These are phyloP conservation scores for Corythaixoides concolor DNA, from an alignment of 2,113 vertebrate genomes.

Conservation along the genomic window DNA sequence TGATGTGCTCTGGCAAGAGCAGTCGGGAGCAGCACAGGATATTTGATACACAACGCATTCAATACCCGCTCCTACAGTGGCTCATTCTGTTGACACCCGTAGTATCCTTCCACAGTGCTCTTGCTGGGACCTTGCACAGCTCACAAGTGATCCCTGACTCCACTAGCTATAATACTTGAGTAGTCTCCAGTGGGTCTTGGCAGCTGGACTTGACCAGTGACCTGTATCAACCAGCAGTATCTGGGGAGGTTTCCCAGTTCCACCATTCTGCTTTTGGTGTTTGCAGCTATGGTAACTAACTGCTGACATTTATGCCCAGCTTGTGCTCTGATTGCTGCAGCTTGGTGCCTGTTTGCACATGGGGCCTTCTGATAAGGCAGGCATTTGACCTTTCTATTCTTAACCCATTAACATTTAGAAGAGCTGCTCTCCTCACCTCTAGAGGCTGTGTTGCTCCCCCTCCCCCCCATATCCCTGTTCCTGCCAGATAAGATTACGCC, in stretches of 20 bases:
- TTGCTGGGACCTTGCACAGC: background rate
- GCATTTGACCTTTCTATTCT: conserved; percentile 67
- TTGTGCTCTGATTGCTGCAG: background rate
- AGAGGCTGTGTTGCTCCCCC: background rate
- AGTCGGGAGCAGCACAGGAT: background rate
- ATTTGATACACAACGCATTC: background rate
- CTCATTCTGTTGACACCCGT: background rate
- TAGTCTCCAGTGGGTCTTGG: conserved; percentile 23
- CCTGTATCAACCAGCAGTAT: conserved; percentile 65
- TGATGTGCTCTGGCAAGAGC: background rate
- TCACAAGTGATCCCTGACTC: background rate
- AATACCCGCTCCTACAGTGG: background rate
- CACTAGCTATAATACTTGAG: background rate
- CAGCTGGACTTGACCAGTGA: conserved; percentile 61
- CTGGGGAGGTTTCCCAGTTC: conserved; percentile 62
- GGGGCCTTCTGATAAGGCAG: conserved; percentile 56
- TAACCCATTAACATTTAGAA: conserved; percentile 65
- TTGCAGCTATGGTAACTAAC: conserved; percentile 4
- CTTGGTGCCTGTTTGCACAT: conserved; percentile 32
- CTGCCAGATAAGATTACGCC: conserved; percentile 66
- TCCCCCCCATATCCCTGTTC: background rate
- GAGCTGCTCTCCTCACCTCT: conserved; percentile 35
- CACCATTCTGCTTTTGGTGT: conserved; percentile 11
- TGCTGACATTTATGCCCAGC: background rate
- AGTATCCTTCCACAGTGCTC: background rate